phyloP scores from a whole-genome alignment of 1,140 invertebrate genomes.

The Penaeus japonicus region DNA sequence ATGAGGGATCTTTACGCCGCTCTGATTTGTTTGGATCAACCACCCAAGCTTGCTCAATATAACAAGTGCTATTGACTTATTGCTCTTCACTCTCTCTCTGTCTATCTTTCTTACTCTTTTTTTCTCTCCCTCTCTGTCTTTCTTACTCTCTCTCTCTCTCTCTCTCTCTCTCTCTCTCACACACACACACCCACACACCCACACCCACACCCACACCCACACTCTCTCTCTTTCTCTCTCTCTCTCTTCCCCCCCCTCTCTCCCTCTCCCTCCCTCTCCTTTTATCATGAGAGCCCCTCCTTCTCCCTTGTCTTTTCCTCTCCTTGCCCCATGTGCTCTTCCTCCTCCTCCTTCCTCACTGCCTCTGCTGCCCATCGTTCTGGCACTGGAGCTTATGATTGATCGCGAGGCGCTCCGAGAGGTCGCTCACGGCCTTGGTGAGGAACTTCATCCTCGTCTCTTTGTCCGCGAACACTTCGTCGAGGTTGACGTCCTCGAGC shows the following conservation, averaged over 20 bases:
- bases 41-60: no score
- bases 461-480: not conserved
- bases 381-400: not conserved
- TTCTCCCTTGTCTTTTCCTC: not conserved
- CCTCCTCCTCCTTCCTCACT: not conserved
- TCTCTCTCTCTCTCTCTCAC: no score
- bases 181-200: no score
- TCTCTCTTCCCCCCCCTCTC: not conserved
- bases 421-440: conserved; percentile 34
- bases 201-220: not conserved
- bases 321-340: not conserved
- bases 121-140: no score
- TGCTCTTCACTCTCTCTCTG: no score
- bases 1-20: no score
- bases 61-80: no score
- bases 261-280: not conserved
- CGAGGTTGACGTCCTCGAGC: conserved; percentile 8
- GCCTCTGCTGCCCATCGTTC: not conserved
- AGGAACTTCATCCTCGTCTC: conserved; percentile 20
- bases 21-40: no score
- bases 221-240: not conserved
- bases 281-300: not conserved
- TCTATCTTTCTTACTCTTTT: no score
- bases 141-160: no score
- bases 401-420: not conserved